phyloP scores from a whole-genome alignment of 1,140 invertebrate species.

The Sarcophaga bullata region DNA sequence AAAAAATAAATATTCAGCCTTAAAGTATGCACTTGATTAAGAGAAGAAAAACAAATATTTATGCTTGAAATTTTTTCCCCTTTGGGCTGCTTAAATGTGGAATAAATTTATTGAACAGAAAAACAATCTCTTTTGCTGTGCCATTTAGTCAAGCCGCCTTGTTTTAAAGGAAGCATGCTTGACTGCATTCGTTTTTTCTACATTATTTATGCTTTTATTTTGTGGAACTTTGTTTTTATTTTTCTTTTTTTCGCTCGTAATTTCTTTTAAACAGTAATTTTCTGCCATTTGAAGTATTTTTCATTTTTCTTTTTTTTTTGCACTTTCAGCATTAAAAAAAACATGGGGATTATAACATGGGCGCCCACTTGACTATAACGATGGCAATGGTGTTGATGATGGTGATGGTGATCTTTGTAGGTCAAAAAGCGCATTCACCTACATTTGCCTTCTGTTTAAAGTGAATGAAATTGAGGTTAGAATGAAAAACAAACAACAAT shows the following conservation, averaged over 20 bases:
- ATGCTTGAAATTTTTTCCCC: too few species aligned
- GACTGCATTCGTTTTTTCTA: neutral
- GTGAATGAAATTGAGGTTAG: neutral
- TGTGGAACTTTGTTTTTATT: neutral
- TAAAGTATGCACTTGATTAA: neutral
- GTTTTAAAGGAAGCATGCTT: neutral
- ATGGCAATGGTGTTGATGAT: neutral
- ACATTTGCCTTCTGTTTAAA: neutral
- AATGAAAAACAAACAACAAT: neutral
- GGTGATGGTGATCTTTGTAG: slow-evolving; percentile 15
- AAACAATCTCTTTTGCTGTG: neutral
- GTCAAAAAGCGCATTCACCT: slow-evolving; percentile 25
- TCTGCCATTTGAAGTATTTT: neutral
- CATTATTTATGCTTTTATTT: too few species aligned
- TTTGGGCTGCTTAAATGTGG: neutral
- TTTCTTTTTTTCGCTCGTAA: neutral
- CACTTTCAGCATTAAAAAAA: slow-evolving; percentile 3
- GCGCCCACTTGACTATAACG: too few species aligned
- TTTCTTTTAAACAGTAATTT: slow-evolving; percentile 4
- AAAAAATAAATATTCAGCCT: neutral
- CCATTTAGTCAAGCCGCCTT: neutral
- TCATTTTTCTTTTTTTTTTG: neutral
- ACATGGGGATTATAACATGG: too few species aligned
- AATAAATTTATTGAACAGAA: neutral
- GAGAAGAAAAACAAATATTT: neutral